Percentiles rank a stretch among this genome's conserved stretches.
These are phyloP conservation scores for Drosophila imparisetae DNA, from an alignment of 2,888 invertebrate species.

Conservation along the genomic window DNA sequence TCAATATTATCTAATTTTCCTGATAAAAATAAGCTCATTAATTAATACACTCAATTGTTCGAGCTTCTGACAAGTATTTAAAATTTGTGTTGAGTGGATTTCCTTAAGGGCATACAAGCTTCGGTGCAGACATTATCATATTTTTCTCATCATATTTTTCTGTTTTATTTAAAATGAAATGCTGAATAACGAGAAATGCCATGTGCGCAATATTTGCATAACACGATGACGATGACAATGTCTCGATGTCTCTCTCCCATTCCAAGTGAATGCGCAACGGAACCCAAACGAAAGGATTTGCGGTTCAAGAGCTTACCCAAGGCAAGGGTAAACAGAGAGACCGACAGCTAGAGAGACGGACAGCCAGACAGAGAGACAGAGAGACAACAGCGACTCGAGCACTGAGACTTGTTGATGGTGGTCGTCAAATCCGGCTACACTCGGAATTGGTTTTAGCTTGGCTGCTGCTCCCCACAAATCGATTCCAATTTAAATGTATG, in stretches of 20 bases:
- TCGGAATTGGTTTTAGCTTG: conserved; percentile 9
- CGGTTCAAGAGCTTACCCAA: conserved; percentile 63
- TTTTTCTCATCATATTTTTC: background rate
- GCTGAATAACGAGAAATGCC: conserved; percentile 24
- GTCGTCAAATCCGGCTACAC: conserved; percentile 45
- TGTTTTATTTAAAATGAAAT: conserved; percentile 30
- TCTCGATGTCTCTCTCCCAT: conserved; percentile 47
- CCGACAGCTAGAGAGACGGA: background rate
- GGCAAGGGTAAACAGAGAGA: conserved; percentile 18
- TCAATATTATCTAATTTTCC: background rate
- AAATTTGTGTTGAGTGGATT: background rate
- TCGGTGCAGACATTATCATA: conserved; percentile 1
- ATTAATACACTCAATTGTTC: background rate
- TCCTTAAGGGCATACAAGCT: conserved; percentile 2
- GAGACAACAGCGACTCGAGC: conserved; percentile 7
- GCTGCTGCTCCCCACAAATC: conserved; percentile 49
- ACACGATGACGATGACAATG: conserved; percentile 53
- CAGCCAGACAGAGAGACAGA: background rate
- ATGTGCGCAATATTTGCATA: conserved; percentile 71
- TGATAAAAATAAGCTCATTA: background rate
- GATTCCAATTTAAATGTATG: conserved; percentile 71
- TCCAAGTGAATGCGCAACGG: conserved; percentile 52
- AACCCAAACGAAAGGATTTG: conserved; percentile 59
- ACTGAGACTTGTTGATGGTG: conserved; percentile 68
- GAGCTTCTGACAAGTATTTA: background rate